Evolutionary conservation across 2,888 invertebrate species (phyloP), one percentile per base, ranked within the genome.

Genomic region (Amorpha juglandis): DNA sequence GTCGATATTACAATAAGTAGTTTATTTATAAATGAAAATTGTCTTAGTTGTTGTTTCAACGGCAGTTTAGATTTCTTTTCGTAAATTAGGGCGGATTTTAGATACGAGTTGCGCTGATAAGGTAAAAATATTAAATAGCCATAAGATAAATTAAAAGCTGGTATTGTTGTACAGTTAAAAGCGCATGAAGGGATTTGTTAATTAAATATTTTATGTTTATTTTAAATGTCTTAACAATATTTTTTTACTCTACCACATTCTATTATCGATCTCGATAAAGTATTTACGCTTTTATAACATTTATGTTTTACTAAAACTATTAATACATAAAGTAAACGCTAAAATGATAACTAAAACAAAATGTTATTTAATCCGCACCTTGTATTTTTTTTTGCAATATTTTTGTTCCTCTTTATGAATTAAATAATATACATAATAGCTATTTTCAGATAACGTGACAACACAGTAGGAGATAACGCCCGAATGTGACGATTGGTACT

Each of bases 401-500:
- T 53, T 64, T 53, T 27, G 33, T 47, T 35, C 55, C 42, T 53
- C n/a, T 53, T 33, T 33, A 27, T 65, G 50, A 38, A 45, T 62
- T 50, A 63, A 65, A 64, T 65, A 70, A 70, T 70, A 68, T 70
- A 71, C 69, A 73, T 74, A 78, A 74, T 73, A 71, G 71, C 67
- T 74, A 71, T 79, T 89, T 89, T 87, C 84, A 88, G 84, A 83
- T 72, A 66, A 65, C 68, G 90, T 91, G 92, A 92, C 92, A 93
- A 82, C 88, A 88, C 86, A 92, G 92, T 92, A 93, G 92, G 89
- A 91, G 90, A 75, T 83, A n/a, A 65, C 63, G 66, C 81, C 87
- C 88, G 87, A 87, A 83, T 83, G 82, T 89, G 84, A 87, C 85
- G 89, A 88, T 90, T 83, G 86, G 86, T 92, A 78, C 90, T 92